phyloP scores from a whole-genome alignment of 2,888 invertebrate species.

The Ornithoptera priamus region DNA sequence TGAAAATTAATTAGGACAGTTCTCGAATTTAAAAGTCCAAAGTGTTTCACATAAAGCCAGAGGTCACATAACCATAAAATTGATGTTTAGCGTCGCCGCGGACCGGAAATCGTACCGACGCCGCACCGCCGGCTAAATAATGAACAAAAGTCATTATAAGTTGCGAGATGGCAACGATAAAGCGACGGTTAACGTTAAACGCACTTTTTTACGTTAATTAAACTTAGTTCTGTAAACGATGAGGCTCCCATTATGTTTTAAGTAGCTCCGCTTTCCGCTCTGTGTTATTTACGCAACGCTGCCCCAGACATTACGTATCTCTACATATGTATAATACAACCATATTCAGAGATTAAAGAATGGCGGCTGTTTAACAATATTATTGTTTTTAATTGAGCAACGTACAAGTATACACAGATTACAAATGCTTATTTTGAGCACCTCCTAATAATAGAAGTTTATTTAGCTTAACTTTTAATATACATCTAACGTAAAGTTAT shows the following conservation, averaged over 20 bases:
- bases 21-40: constrained; percentile 48
- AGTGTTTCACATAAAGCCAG: constrained; percentile 52
- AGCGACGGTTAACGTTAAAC: constrained; percentile 70
- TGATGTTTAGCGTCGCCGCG: constrained; percentile 59
- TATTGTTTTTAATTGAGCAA: constrained; percentile 19
- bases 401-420: background rate
- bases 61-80: constrained; percentile 67
- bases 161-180: constrained; percentile 70
- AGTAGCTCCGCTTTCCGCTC: constrained; percentile 48
- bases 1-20: constrained; percentile 59
- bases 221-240: constrained; percentile 76
- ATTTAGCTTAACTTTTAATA: too few species aligned
- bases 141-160: constrained; percentile 77
- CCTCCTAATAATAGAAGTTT: background rate
- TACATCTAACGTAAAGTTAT: too few species aligned
- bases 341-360: constrained; percentile 17
- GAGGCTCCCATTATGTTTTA: constrained; percentile 67
- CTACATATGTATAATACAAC: constrained; percentile 20
- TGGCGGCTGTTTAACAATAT: constrained; percentile 22
- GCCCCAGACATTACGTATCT: constrained; percentile 36
- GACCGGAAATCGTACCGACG: constrained; percentile 67
- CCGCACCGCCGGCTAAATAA: constrained; percentile 67
- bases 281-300: constrained; percentile 61
- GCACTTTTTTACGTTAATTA: constrained; percentile 79
- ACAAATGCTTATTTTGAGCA: too few species aligned